These are phyloP conservation scores for Bucco capensis DNA, from an alignment of 2,113 vertebrate genomes.

Conservation along the genomic window DNA sequence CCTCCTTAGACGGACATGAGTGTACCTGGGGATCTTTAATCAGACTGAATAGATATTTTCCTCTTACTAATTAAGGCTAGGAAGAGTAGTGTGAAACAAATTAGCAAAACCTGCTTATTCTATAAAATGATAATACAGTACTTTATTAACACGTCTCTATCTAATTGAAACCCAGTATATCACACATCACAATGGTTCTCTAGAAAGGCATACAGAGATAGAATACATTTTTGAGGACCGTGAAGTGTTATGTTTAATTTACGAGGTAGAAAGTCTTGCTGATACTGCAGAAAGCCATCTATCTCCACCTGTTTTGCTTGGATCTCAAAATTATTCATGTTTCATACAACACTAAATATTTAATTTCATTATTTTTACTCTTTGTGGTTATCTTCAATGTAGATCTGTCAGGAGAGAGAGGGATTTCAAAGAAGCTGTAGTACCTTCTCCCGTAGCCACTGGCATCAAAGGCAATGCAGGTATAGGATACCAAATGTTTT, in stretches of 20 bases:
- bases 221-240: background rate
- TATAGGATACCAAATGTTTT: background rate
- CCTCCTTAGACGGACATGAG: constrained; percentile 53
- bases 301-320: background rate
- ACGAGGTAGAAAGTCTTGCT: background rate
- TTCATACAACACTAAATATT: background rate
- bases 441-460: background rate
- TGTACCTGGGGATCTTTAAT: constrained; percentile 57
- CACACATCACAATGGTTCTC: background rate
- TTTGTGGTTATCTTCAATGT: background rate
- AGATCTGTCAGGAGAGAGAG: background rate
- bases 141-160: constrained; percentile 16
- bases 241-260: background rate
- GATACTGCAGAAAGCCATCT: background rate
- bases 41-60: constrained; percentile 57
- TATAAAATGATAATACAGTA: constrained; percentile 29
- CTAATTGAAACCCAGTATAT: background rate
- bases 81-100: constrained; percentile 60
- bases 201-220: background rate
- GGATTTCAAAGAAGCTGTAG: background rate
- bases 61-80: constrained; percentile 61
- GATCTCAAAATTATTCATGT: background rate
- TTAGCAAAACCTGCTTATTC: constrained; percentile 54
- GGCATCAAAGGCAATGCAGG: background rate
- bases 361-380: background rate